Evolutionary conservation across 2,797 vertebrate genomes (phyloP).

Genomic region (Euthynnus affinis): DNA sequence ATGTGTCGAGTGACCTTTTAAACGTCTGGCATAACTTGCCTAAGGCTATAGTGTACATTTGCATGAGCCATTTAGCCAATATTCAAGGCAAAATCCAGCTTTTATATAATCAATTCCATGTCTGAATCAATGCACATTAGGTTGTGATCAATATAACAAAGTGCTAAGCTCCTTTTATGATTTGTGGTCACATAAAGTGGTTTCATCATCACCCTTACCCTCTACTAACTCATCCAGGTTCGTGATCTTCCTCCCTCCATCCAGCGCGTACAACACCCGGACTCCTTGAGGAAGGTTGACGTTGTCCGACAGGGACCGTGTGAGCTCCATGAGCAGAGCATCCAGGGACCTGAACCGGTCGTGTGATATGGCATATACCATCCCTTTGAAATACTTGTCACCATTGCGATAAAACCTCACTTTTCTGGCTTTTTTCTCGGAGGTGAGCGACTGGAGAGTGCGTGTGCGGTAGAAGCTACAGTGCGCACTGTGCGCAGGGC

Average conservation of each 20-base stretch:
- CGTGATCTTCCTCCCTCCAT: slow-evolving; percentile 91
- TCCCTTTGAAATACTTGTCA: slow-evolving; percentile 96
- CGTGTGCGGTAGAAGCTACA: slow-evolving; percentile 98
- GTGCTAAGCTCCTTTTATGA: slow-evolving; percentile 7
- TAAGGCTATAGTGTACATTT: neutral
- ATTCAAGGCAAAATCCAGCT: slow-evolving; percentile 10
- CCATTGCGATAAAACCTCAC: slow-evolving; percentile 98
- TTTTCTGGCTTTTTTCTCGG: slow-evolving; percentile 95
- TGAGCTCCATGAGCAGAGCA: slow-evolving; percentile 95
- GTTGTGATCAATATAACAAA: neutral
- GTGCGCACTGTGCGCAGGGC: slow-evolving; percentile 98
- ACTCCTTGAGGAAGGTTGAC: slow-evolving; percentile 97
- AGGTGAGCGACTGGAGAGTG: slow-evolving; percentile 95
- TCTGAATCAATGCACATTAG: slow-evolving; percentile 40
- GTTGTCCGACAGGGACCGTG: slow-evolving; percentile 95
- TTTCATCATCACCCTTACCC: slow-evolving; percentile 83
- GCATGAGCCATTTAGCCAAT: neutral
- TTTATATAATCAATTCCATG: slow-evolving; percentile 49
- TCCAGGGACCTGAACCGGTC: slow-evolving; percentile 97
- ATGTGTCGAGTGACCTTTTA: slow-evolving; percentile 18
- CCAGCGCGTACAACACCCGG: slow-evolving; percentile 92
- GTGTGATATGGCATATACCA: slow-evolving; percentile 94
- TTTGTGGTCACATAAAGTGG: neutral
- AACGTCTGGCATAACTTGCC: slow-evolving; percentile 22
- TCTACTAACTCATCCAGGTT: slow-evolving; percentile 94